Evolutionary conservation across 2,797 vertebrate species (phyloP), one percentile per base, ranked within the genome.

Genomic region (Ceyx erithaca): DNA sequence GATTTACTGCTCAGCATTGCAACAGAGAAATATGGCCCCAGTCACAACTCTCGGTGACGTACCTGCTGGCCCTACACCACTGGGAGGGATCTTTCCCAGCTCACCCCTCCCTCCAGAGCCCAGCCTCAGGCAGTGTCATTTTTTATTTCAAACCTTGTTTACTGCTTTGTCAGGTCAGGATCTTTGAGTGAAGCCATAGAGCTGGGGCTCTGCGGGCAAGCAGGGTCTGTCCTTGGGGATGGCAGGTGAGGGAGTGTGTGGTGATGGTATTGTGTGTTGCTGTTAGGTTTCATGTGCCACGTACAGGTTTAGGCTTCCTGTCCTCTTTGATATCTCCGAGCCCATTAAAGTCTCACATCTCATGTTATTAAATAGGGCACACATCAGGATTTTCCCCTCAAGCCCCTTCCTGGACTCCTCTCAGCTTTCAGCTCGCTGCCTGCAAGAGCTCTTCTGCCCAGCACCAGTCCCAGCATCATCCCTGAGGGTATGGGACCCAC

Each of bases 341-440:
- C 79, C 82, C 92, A 89, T 92, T 95, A 87, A 95, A 79, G 85
- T 82, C 82, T 95, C 92, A 70, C 64, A 67, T 91, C 87, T 89
- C 93, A 7, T 73, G 71, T 89, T 89, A 85, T 69, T 75, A 95
- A 82, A 92, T 91, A 77, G 0, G 26, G 22, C 82, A 82, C 85
- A 84, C 37, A 3, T 89, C 79, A 89, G 87, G 62, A 20, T n/a
- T 0, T 73, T 84, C 84, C 6, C 25, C 23, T 23, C 85, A 12
- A 1, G 0, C 17, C 22, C 40, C 43, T 93, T 92, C 82, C 89
- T 84, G 87, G 35, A 41, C 26, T 81, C 54, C 52, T 94, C 93
- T 93, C 85, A 49, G 40, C 48, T 95, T 85, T 93, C 92, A 82
- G 52, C 62, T 90, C 30, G 2, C 23, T 2, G 4, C 18, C 55